These are phyloP conservation scores for Lagria hirta DNA, from an alignment of 2,888 invertebrate genomes.

Conservation along the genomic window DNA sequence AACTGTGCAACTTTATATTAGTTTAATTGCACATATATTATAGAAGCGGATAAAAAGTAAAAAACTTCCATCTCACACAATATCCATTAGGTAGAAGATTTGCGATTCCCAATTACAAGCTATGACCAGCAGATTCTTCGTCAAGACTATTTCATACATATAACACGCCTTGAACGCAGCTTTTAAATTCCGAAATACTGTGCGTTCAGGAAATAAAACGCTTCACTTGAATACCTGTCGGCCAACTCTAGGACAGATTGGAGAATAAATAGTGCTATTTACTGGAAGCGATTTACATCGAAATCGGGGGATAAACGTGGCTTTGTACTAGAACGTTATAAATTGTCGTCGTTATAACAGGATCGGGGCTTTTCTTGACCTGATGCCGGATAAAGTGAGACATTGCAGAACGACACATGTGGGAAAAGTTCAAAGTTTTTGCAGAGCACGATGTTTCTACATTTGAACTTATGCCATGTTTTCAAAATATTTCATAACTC, in stretches of 20 bases:
- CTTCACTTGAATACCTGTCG: constrained; percentile 21
- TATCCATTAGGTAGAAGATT: constrained; percentile 27
- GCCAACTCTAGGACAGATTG: constrained; percentile 19
- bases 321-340: constrained; percentile 14
- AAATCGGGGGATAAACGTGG: constrained; percentile 16
- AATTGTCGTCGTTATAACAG: constrained; percentile 16
- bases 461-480: too few species aligned
- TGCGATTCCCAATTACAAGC: constrained; percentile 39
- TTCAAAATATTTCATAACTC: too few species aligned
- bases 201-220: constrained; percentile 23
- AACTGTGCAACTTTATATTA: constrained; percentile 14
- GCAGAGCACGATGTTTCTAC: too few species aligned
- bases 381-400: too few species aligned
- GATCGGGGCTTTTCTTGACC: too few species aligned
- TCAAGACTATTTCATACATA: constrained; percentile 19
- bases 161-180: constrained; percentile 13
- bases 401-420: too few species aligned
- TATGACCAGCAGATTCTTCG: constrained; percentile 38
- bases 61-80: constrained; percentile 15
- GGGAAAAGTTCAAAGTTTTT: too few species aligned
- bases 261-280: constrained; percentile 20
- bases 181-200: constrained; percentile 28
- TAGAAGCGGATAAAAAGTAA: constrained; percentile 6
- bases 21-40: constrained; percentile 20
- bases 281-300: constrained; percentile 19